Base-by-base conservation (phyloP, 1,140 invertebrate species). In the Neomicropteryx cornuta region DNA sequence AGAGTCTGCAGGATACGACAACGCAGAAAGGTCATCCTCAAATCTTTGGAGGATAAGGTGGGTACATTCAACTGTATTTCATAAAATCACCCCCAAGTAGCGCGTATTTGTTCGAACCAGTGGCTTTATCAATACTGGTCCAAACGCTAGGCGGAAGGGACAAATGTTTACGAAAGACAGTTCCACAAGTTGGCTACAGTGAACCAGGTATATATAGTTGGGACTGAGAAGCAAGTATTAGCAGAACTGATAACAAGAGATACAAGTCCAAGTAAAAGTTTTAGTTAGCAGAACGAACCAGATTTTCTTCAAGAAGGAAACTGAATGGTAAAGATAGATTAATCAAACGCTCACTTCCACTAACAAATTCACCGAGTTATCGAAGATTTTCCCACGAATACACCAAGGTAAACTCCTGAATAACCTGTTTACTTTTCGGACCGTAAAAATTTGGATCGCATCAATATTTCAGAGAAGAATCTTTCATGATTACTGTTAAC, bases 271-370 rank as follows among this genome's bases (percentile, higher is more conserved):
- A 27, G 23, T 8, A 8, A 27, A 27, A 27, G 8, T 27, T 16
- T 18, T 13, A 49, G 45, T n/a, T 42, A 48, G 16, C 39, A 41
- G 8, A 35, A 37, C 24, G 36, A 48, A 22, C 47, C 50, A 41
- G 39, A 41, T 2, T 53, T 53, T 36, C 36, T 55, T 2, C 48
- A 55, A 22, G 10, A 37, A 13, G 39, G 31, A 32, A 47, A 53
- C 32, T 53, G 46, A 45, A 33, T 51, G 42, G 27, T 36, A 6
- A 37, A 42, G 30, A 41, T 55, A 18, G 48, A 55, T 22, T 6
- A 53, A 5, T 48, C 47, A 2, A 45, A 52, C 28, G 48, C 46
- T 0, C 52, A 52, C 22, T 53, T 53, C 23, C 50, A 49, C 30
- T 17, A 51, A 3, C 49, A 39, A 6, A 41, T 55, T 11, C 44